Evolutionary conservation across 1,140 invertebrate genomes (phyloP), one percentile per base, ranked within the genome.

Genomic region (Tyrophagus putrescentiae): DNA sequence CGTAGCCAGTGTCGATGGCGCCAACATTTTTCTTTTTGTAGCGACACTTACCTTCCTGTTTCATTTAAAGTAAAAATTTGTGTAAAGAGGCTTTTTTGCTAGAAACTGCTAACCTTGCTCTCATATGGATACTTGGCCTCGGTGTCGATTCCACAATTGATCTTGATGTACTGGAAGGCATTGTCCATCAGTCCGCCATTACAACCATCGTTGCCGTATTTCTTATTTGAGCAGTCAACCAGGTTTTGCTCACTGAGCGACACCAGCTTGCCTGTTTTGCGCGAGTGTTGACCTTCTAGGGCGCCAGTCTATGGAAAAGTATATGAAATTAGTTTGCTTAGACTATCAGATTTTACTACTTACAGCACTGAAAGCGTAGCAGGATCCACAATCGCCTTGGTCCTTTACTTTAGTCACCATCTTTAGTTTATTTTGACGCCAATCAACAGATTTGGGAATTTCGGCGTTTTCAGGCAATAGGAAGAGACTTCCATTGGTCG

Each of bases 381-480:
- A 95, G 4, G 87, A 90, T 60, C 92, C 91, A 73, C 92, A 96
- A 4, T 63, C 27, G 9, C n/a, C 87, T 77, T 97, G 92, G 77
- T 97, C 83, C 74, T 97, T 96, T 39, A 97, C 79, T 1, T 76
- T 77, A 28, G 92, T 97, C 21, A 97, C 90, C 65, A 85, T 87
- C 42, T 90, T 90, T n/a, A n/a, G n/a, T n/a, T n/a, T n/a, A 62
- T 84, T 72, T 50, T 77, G 67, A 65, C 86, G 79, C 93, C 93
- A 97, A 73, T 98, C 90, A 60, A 94, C 81, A 16, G 71, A 61
- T 16, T 76, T 71, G 16, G 89, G 87, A 34, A 88, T 32, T 56
- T 75, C 68, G 33, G 87, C 79, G 73, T 87, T 78, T 16, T 79
- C 80, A 16, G 87, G 82, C 42, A 76, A 67, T 52, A 92, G 77